Base-by-base conservation (phyloP, 2,888 invertebrate species). In the Athalia rosae region DNA sequence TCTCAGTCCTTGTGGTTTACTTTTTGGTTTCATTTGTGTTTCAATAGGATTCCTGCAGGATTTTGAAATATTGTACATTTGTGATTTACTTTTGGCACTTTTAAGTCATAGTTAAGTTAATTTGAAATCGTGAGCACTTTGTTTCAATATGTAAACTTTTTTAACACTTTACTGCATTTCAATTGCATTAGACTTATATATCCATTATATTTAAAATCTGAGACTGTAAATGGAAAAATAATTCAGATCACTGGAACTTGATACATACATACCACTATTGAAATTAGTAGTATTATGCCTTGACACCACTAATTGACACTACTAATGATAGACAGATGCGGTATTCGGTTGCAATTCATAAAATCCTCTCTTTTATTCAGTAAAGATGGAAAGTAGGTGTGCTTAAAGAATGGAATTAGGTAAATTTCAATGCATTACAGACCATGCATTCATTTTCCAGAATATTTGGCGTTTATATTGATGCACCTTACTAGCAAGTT, bases 21-120 rank as follows among this genome's bases (percentile, higher is more conserved):
- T 77, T 48, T 48, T 77, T 43, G 77, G 61, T 69, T 56, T 77
- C 61, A 61, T 77, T 69, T 71, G 45, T 56, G 9, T 67, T 58
- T 43, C 45, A 58, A 45, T 58, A 56, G 28, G 56, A 58, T 58
- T 45, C 58, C 58, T 45, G 43, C 45, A 69, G 41, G n/a, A 45
- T 9, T 28, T 28, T 28, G 28, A 28, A 28, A 28, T 28, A 28
- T 28, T 28, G 28, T 28, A 28, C 28, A 28, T 28, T 28, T 28
- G 28, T 28, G 28, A 28, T 28, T 28, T 0, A 28, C 28, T 28
- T 28, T 28, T 28, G 28, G 28, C 28, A 28, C 28, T 28, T 28
- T 28, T 28, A 28, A 28, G 28, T 28, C 28, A 2, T 28, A 28
- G 2, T 28, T 28, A 28, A 0, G 28, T 1, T 28, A 28, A 28